Evolutionary conservation across 2,888 invertebrate species (phyloP), one percentile per base, ranked within the genome.

Genomic region (Platypus cylindrus): DNA sequence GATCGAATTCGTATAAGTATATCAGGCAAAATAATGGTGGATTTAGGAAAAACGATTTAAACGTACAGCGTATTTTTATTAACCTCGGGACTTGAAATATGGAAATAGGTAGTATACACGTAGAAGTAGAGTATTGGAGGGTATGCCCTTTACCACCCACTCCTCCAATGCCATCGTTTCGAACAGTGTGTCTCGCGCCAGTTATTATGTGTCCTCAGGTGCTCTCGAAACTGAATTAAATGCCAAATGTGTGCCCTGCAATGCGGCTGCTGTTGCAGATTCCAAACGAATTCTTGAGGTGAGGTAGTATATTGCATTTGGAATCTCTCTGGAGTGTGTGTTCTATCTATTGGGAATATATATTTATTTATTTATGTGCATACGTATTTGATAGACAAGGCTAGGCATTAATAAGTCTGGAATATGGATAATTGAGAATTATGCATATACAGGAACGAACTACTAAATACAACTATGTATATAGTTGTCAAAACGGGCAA

Each of bases 191-290:
- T 8, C 30, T 30, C 30, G 17, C 11, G 30, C 30, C 30, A n/a
- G 18, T 30, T 41, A 42, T 42, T 36, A 36, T 42, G 41, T 42
- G 38, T 39, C 38, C 41, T 42, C 41, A 42, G 41, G 41, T 42
- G 41, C 36, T 29, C 31, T 14, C 17, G 33, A 38, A 39, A 36
- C 41, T 39, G 38, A 42, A 42, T 42, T 42, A 39, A 42, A 42
- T 42, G 41, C 41, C 41, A 36, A 42, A 42, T 42, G 41, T 34
- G 29, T 15, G 23, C 37, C 17, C 41, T 38, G 41, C 41, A 42
- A 42, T 42, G 41, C 41, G 41, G 41, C 37, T 32, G 36, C 31
- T 40, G n/a, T n/a, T n/a, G 40, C 40, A 36, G 40, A 33, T 40
- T 33, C 40, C 33, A 36, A 40, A 30, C 23, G 40, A 36, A 40